Base-by-base conservation (phyloP, 2,113 vertebrate genomes). In the Ariopsis seemanni region DNA sequence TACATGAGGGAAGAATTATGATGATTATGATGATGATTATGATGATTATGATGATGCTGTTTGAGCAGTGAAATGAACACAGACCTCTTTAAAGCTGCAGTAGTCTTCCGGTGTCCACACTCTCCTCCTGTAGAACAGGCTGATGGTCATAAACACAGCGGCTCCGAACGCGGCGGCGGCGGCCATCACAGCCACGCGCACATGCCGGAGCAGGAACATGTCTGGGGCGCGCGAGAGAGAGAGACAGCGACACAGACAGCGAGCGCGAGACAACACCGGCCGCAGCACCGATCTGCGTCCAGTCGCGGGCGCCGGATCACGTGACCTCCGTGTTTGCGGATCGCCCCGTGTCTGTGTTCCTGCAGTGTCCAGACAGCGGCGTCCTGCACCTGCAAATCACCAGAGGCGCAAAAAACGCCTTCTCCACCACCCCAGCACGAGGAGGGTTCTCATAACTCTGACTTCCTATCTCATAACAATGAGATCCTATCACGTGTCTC, bases 141-240 rank as follows among this genome's bases (percentile, higher is more conserved):
- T 97, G 91, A 96, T 92, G 74, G 96, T 95, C 88, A 98, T 93
- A 92, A 97, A 96, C 81, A 98, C 93, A 57, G 96, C 95, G 9
- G 96, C 97, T 42, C 96, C 96, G 25, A 98, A 91, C 6, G 94
- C 96, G 52, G 96, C 96, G 89, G 96, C 94, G 53, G 95, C 96
- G 55, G 96, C 97, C 90, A 93, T 94, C 89, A 98, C 91, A 2
- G 94, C 94, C 90, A 97, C 90, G 83, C 95, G 93, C 83, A 94
- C 89, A 90, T 94, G 89, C 91, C 93, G 89, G 75, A 96, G 88
- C 4, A 94, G 92, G 89, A 95, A 93, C 96, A 97, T 94, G 88
- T 60, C 85, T 65, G 74, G 15, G 67, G 75, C 50, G 12, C 48
- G 75, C 0, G 75, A 12, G 71, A 20, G 30, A 12, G 1, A 6